Conservation (phyloP, 2,113 vertebrate genomes). For the Picathartes gymnocephalus region DNA sequence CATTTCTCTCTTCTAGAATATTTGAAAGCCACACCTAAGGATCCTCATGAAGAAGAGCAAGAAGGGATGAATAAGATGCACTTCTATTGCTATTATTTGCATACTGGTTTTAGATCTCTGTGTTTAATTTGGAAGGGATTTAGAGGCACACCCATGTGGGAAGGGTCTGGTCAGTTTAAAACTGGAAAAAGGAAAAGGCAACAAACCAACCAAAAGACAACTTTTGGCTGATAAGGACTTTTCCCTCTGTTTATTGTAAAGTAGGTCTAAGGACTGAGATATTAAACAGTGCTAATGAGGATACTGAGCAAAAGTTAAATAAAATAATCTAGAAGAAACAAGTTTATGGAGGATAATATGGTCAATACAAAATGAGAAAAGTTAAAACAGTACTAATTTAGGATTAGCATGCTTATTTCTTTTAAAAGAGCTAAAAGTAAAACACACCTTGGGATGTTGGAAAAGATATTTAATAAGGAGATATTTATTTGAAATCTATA, state of each 20-base stretch:
- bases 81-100: neutral
- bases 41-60: neutral
- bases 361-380: neutral
- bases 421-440: neutral
- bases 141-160: neutral
- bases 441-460: neutral
- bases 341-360: neutral
- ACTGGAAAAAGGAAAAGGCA: neutral
- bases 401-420: neutral
- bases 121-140: conserved; percentile 5
- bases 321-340: neutral
- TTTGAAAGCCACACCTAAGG: neutral
- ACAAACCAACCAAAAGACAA: neutral
- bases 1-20: neutral
- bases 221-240: neutral
- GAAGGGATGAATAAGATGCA: neutral
- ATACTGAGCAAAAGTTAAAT: neutral
- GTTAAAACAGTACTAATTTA: neutral
- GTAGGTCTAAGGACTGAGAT: neutral
- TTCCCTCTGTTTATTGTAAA: neutral
- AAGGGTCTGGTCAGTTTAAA: neutral
- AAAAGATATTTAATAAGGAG: neutral
- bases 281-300: neutral
- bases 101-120: neutral
- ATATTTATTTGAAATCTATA: neutral